Evolutionary conservation across 1,140 invertebrate genomes (phyloP).

Genomic region (Drosophila ambigua): DNA sequence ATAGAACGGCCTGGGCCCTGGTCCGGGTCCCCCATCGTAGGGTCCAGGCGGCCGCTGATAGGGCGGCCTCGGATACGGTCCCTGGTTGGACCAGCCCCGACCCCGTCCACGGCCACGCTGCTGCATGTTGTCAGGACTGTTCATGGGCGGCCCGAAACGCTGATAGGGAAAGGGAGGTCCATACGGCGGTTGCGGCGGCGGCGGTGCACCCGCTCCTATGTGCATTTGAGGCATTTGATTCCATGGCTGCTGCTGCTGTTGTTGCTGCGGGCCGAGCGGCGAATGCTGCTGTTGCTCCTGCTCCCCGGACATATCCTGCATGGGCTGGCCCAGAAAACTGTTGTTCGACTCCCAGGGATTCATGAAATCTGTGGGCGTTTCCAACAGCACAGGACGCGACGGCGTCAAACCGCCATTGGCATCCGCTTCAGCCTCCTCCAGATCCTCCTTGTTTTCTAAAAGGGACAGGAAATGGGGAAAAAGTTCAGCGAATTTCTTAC

Average conservation of each 20-base stretch:
- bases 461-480: background rate
- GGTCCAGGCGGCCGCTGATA: conserved; percentile 62
- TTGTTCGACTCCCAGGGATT: conserved; percentile 66
- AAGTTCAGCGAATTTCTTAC: background rate
- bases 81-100: conserved; percentile 60
- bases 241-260: conserved; percentile 56
- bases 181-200: conserved; percentile 65
- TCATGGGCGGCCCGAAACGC: conserved; percentile 50
- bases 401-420: conserved; percentile 48
- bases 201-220: conserved; percentile 51
- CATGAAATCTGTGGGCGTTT: conserved; percentile 73
- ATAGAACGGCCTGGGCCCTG: conserved; percentile 51
- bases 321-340: conserved; percentile 45
- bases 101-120: conserved; percentile 59
- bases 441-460: conserved; percentile 57
- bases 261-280: conserved; percentile 26
- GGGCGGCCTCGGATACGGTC: conserved; percentile 62
- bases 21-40: conserved; percentile 58
- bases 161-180: conserved; percentile 57
- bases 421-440: conserved; percentile 44
- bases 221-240: conserved; percentile 69
- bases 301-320: conserved; percentile 58
- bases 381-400: conserved; percentile 66
- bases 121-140: conserved; percentile 60
- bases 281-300: conserved; percentile 45